phyloP scores from a whole-genome alignment of 2,797 vertebrate genomes.

The Myiotriccus ornatus region DNA sequence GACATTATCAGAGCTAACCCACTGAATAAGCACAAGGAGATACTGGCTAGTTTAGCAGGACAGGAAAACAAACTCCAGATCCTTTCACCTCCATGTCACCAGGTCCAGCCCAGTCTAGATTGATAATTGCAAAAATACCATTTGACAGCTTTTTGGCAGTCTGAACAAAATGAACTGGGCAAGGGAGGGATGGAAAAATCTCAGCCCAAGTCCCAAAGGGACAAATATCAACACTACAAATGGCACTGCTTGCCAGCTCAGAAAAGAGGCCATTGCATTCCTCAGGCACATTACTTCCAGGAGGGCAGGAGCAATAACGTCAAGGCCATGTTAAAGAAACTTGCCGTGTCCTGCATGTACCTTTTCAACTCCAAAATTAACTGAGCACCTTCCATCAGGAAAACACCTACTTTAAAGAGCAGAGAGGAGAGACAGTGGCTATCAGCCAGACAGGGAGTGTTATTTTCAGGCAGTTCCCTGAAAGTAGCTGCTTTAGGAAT shows the following conservation, averaged over 20 bases:
- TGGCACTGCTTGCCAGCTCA: slow-evolving; percentile 24
- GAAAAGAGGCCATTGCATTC: slow-evolving; percentile 34
- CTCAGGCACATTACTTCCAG: neutral
- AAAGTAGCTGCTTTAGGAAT: neutral
- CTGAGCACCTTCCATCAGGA: neutral
- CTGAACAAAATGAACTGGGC: slow-evolving; percentile 21
- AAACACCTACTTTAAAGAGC: neutral
- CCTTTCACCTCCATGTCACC: slow-evolving; percentile 38
- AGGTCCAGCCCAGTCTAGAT: neutral
- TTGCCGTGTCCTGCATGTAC: neutral
- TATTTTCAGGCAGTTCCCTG: neutral
- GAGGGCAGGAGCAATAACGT: neutral
- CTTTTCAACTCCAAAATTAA: neutral
- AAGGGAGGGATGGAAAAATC: slow-evolving; percentile 43
- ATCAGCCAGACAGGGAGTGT: neutral
- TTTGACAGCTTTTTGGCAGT: slow-evolving; percentile 51
- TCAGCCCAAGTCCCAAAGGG: slow-evolving; percentile 33
- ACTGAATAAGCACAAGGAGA: neutral
- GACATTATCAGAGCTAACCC: slow-evolving; percentile 5
- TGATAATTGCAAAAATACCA: slow-evolving; percentile 15
- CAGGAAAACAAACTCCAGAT: slow-evolving; percentile 22
- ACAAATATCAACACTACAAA: slow-evolving; percentile 36
- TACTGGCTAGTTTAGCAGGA: neutral
- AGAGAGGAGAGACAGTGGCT: neutral
- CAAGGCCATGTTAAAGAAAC: neutral